Percentiles rank a stretch among this genome's conserved stretches.
Conservation (phyloP, 1,140 invertebrate species). For the Sitobion miscanthi region DNA sequence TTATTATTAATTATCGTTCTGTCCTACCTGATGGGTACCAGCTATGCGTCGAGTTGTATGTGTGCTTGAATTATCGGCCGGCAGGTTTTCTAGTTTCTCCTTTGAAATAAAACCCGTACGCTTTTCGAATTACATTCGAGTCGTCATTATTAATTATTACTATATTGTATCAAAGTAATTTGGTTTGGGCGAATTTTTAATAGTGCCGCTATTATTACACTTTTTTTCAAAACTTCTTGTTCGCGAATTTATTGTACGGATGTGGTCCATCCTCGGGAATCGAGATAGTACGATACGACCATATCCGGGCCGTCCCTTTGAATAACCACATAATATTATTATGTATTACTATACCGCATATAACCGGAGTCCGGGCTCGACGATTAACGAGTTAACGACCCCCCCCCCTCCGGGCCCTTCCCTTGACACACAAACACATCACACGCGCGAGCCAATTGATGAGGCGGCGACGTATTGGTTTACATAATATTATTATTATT, state of each 20-base stretch:
- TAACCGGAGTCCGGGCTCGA: background rate
- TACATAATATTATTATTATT: background rate
- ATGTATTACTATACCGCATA: no score
- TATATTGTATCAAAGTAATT: background rate
- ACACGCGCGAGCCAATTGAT: background rate
- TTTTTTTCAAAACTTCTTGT: background rate
- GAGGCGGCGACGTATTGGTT: background rate
- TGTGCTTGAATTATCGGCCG: no score
- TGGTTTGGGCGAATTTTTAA: background rate
- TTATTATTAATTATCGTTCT: slow-evolving; percentile 7
- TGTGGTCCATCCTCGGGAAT: background rate
- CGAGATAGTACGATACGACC: background rate
- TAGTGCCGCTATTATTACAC: background rate
- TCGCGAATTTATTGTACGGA: background rate
- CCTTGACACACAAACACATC: background rate
- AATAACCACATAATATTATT: background rate
- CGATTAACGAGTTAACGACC: background rate
- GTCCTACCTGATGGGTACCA: no score
- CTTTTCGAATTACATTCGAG: background rate
- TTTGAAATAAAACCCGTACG: background rate
- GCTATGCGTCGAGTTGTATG: no score
- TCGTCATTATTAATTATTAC: background rate
- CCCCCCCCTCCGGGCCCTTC: background rate
- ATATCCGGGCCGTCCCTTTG: background rate
- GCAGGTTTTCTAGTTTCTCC: background rate